Percentiles rank a stretch among this genome's conserved stretches.
phyloP scores from a whole-genome alignment of 2,113 vertebrate genomes.

The Taurulus bubalis region DNA sequence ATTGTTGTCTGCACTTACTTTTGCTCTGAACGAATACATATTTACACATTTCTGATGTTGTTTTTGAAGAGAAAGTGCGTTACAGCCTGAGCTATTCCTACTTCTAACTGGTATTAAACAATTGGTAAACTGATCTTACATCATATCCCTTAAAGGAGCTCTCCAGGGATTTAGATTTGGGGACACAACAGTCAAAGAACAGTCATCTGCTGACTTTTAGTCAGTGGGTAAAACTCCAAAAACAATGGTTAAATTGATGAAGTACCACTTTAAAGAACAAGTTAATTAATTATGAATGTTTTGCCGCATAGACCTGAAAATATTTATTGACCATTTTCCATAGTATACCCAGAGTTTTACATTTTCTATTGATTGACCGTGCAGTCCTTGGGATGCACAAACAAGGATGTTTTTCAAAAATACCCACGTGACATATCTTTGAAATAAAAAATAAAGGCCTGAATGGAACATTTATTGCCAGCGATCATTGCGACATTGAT shows the following conservation, averaged over 20 bases:
- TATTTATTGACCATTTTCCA: no score
- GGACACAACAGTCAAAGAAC: not conserved
- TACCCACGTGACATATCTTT: no score
- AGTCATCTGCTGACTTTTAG: not conserved
- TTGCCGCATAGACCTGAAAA: no score
- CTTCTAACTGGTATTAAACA: not conserved
- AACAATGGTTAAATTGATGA: not conserved
- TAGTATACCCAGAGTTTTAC: no score
- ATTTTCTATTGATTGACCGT: no score
- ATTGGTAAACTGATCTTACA: not conserved
- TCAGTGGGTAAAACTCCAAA: not conserved
- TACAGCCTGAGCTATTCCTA: not conserved
- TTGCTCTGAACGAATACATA: not conserved
- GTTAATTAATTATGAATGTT: no score
- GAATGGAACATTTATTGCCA: no score
- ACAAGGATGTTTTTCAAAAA: no score
- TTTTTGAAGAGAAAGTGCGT: not conserved
- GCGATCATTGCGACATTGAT: no score
- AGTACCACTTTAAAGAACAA: no score
- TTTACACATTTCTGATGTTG: not conserved
- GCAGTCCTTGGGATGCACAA: no score
- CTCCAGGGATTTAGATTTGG: not conserved
- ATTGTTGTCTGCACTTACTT: slow-evolving; percentile 6
- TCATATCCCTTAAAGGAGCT: not conserved
- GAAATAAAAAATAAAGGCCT: no score